Percentiles rank a stretch among this genome's conserved stretches.
These are phyloP conservation scores for Craseonycteris thonglongyai DNA, from an alignment of 2,113 vertebrate species.

Conservation along the genomic window DNA sequence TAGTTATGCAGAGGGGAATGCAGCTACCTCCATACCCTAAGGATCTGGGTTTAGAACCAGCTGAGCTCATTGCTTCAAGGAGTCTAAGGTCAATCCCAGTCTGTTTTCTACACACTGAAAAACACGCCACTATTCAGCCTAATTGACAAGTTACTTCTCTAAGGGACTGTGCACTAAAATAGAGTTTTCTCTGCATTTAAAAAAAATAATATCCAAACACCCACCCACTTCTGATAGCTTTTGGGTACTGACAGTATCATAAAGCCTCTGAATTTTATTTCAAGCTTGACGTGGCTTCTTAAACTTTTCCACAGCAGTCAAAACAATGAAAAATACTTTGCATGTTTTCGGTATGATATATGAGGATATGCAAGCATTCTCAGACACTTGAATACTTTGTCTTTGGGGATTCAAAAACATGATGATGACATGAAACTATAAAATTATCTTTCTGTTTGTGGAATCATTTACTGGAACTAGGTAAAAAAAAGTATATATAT, in stretches of 20 bases:
- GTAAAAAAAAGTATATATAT: background rate
- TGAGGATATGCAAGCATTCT: background rate
- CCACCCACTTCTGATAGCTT: background rate
- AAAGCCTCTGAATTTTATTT: slow-evolving; percentile 40
- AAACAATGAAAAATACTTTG: background rate
- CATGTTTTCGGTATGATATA: background rate
- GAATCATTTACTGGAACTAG: background rate
- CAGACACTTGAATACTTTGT: background rate
- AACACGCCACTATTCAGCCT: background rate
- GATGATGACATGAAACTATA: background rate
- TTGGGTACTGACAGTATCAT: background rate
- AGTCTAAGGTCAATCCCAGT: slow-evolving; percentile 19
- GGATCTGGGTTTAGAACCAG: background rate
- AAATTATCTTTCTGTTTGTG: background rate
- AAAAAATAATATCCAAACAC: background rate
- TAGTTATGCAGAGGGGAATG: background rate
- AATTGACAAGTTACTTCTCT: slow-evolving; percentile 45
- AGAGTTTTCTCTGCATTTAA: background rate
- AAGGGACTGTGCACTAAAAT: slow-evolving; percentile 32
- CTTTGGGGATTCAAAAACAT: background rate
- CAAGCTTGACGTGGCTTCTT: background rate
- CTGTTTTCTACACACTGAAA: slow-evolving; percentile 13
- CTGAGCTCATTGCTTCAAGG: slow-evolving; percentile 46
- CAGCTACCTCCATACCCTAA: background rate
- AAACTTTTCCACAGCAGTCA: background rate